Conservation (phyloP, 2,113 vertebrate species). For the Eurystomus gularis region DNA sequence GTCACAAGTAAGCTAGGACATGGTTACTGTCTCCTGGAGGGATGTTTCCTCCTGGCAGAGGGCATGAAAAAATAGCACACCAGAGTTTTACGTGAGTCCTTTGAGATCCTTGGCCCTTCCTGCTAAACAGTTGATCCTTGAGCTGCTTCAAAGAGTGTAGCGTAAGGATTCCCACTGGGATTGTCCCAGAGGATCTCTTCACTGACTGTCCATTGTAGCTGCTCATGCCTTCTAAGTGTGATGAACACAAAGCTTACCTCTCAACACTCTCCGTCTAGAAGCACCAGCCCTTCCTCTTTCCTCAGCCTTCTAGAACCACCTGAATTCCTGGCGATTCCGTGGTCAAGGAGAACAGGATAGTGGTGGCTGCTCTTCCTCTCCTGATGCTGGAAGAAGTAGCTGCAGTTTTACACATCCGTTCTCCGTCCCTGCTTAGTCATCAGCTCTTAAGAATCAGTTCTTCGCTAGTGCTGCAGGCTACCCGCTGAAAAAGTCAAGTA, state of each 20-base stretch:
- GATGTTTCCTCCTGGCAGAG: neutral
- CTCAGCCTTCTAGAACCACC: neutral
- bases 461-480: neutral
- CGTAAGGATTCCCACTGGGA: neutral
- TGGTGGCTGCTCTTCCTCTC: neutral
- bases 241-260: neutral
- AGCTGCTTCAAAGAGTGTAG: neutral
- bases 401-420: neutral
- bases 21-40: neutral
- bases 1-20: neutral
- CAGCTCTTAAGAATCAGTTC: neutral
- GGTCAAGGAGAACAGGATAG: neutral
- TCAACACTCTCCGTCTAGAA: neutral
- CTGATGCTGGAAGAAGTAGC: neutral
- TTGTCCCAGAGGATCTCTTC: neutral
- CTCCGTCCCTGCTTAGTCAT: neutral
- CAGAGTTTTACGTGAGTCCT: neutral
- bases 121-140: neutral
- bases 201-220: neutral
- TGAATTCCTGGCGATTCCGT: neutral
- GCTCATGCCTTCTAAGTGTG: neutral
- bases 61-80: neutral
- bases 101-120: neutral
- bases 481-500: neutral
- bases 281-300: neutral